phyloP scores from a whole-genome alignment of 64 coral and sea anemone genomes.

The Trachythela sp. region DNA sequence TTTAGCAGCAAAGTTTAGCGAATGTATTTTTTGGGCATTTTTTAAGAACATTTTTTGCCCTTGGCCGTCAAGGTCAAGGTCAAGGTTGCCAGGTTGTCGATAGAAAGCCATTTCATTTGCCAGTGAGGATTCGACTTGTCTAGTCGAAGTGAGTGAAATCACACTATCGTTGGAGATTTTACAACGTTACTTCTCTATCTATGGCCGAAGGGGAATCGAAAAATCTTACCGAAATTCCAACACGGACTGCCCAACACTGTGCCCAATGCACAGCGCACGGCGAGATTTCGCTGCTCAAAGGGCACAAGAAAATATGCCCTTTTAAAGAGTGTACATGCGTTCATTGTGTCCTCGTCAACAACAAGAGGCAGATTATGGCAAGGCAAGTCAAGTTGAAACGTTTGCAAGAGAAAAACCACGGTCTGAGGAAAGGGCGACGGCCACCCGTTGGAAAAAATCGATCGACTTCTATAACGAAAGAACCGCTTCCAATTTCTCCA shows the following conservation, averaged over 20 bases:
- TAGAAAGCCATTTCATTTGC: neutral
- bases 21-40: neutral
- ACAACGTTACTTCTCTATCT: neutral
- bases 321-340: slow-evolving; percentile 4
- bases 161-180: too few relatives aligned
- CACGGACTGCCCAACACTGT: neutral
- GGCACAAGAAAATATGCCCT: neutral
- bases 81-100: neutral
- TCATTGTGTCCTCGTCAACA: neutral
- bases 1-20: neutral
- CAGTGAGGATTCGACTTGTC: neutral
- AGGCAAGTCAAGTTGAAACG: slow-evolving; percentile 15
- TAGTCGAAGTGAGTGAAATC: neutral
- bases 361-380: slow-evolving; percentile 10
- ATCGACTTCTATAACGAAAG: neutral
- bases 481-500: neutral
- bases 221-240: neutral
- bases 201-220: neutral
- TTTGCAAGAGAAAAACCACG: slow-evolving; percentile 21
- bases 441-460: neutral
- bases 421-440: neutral
- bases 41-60: neutral
- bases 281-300: neutral
- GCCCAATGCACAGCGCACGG: slow-evolving; percentile 14
- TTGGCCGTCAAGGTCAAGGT: neutral